These are phyloP conservation scores for Eonycteris spelaea DNA, from an alignment of 2,113 vertebrate species.

Conservation along the genomic window DNA sequence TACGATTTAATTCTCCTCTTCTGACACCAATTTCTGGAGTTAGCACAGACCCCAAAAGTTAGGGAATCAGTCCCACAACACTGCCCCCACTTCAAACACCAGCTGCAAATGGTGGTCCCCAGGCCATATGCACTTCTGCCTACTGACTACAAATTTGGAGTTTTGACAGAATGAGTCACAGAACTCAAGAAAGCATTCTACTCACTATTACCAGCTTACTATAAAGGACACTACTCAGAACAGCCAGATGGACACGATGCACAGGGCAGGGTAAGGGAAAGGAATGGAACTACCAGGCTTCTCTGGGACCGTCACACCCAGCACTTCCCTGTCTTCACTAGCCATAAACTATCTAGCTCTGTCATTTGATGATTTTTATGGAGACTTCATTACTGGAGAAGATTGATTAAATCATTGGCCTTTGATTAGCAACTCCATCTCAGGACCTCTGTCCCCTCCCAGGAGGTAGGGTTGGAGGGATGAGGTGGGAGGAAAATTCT, in stretches of 20 bases:
- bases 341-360: neutral
- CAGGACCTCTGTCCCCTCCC: neutral
- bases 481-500: neutral
- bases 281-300: neutral
- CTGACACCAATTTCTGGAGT: neutral
- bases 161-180: neutral
- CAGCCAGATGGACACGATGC: neutral
- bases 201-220: neutral
- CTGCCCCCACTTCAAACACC: neutral
- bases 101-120: neutral
- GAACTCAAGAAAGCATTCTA: neutral
- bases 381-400: neutral
- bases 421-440: neutral
- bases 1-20: neutral
- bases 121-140: neutral
- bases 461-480: neutral
- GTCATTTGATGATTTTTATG: neutral
- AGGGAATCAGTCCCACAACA: neutral
- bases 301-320: neutral
- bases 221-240: neutral
- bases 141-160: neutral
- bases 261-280: accelerated
- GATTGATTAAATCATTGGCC: too few species aligned
- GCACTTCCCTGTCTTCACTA: neutral
- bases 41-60: neutral